Base-by-base conservation (phyloP, 2,797 vertebrate genomes). In the Premnoplex brunnescens region DNA sequence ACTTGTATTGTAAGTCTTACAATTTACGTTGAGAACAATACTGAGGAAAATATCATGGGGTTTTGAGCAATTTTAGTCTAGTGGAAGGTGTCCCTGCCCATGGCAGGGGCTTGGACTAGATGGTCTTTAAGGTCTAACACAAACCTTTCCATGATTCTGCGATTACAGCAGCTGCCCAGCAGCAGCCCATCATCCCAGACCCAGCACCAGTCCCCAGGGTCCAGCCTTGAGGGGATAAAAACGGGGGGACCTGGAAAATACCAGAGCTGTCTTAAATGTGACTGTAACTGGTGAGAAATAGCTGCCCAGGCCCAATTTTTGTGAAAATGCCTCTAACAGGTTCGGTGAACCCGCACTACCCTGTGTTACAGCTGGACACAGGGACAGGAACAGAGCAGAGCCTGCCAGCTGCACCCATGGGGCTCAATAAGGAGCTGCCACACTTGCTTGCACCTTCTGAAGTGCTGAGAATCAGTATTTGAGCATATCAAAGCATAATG, bases 341-440 rank as follows among this genome's bases (percentile, higher is more conserved):
- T 7, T 7, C 34, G 6, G 41, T 2, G 55, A 7, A 1, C 2
- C 22, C 48, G 37, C 34, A 2, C 13, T 4, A 63, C 30, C 27
- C 0, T 0, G 1, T 10, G 6, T 3, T n/a, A 21, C 9, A 49
- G 68, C n/a, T 6, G 16, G 84, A 22, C 48, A 44, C 9, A 3
- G 62, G 34, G 32, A 58, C 63, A 6, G 2, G 12, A 21, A 36
- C 56, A 23, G 23, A 56, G 4, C 84, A 36, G 74, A 66, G 21
- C 22, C 56, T n/a, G 30, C 4, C 16, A 17, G 1, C 34, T 37
- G 60, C 76, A 51, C 52, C 48, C 67, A 8, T 2, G 3, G 1
- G 39, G 76, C 69, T 68, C 66, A 14, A 1, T 28, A 4, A 23
- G 46, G 34, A 60, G 62, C 49, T 19, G 22, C 12, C 16, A 34